Base-by-base conservation (phyloP, 2,113 vertebrate species). In the Todiramphus chloris region DNA sequence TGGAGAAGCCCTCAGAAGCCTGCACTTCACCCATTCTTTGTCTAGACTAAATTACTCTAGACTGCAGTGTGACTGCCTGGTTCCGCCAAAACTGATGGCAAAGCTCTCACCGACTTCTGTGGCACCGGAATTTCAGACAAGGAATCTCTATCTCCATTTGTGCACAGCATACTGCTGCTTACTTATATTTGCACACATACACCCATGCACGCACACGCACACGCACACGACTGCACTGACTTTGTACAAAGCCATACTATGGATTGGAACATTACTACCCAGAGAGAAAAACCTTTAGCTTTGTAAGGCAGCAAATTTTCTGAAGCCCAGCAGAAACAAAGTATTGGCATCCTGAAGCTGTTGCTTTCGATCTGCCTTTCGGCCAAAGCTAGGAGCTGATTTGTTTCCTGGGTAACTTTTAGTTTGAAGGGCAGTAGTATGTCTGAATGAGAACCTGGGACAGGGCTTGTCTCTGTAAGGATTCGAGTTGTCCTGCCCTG, bases 401-500 rank as follows among this genome's bases (percentile, higher is more conserved):
- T 51, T 50, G 21, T 48, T 77, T 86, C 53, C 5, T 6, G 5
- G 18, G 50, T 70, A 66, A 48, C 9, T 89, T 93, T 90, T 64
- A 35, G 31, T 3, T 46, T 74, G 37, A 48, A 89, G 56, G 44
- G 79, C 60, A 83, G 43, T 28, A 33, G 28, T 20, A 14, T 20
- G 28, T 19, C 50, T 80, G 56, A 28, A 4, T 59, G 60, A 62
- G 83, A 90, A 16, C 25, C 23, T 39, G 50, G 28, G 46, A 28
- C 89, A 94, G 69, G 77, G 46, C 70, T 94, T 83, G 56, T 84
- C 91, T 86, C 33, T 60, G 53, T 44, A 9, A 89, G 78, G 25
- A 86, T 66, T 90, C 87, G 83, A 96, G 96, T 56, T 79, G 35
- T 90, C 73, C 72, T 84, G 62, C 88, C 92, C 77, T 74, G 86